These are phyloP conservation scores for Onychostoma macrolepis DNA, from an alignment of 2,113 vertebrate species.

Conservation along the genomic window DNA sequence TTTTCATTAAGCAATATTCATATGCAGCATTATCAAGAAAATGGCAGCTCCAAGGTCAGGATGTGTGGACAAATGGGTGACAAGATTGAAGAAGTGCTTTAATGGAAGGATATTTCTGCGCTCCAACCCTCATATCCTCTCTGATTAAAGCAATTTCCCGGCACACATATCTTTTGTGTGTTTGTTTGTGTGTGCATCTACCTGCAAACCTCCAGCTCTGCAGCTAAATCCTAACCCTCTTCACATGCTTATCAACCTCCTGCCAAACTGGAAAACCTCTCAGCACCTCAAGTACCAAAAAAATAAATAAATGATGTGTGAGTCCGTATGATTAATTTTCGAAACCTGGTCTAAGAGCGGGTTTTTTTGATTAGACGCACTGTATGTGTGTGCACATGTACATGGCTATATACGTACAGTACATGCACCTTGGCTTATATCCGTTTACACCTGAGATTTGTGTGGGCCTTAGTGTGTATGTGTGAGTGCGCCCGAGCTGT, in stretches of 20 bases:
- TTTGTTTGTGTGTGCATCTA: conserved; percentile 38
- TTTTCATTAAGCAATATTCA: background rate
- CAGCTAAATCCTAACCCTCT: conserved; percentile 44
- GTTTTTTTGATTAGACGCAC: conserved; percentile 20
- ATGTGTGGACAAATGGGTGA: conserved; percentile 6
- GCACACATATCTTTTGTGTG: conserved; percentile 30
- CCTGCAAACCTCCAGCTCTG: conserved; percentile 13
- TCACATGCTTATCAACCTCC: conserved; percentile 54
- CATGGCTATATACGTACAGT: background rate
- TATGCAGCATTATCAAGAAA: conserved; percentile 7
- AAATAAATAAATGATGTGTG: background rate
- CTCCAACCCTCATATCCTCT: conserved; percentile 33
- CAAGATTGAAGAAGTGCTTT: conserved; percentile 18
- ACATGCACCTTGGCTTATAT: conserved; percentile 17
- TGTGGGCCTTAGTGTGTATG: conserved; percentile 37
- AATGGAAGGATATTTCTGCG: conserved; percentile 23
- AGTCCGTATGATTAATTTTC: conserved; percentile 23
- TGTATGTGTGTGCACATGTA: conserved; percentile 44
- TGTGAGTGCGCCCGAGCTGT: conserved; percentile 34
- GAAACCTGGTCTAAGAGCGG: conserved; percentile 11
- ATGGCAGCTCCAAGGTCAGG: conserved; percentile 11
- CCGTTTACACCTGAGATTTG: conserved; percentile 35
- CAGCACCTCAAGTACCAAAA: conserved; percentile 34
- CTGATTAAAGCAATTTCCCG: conserved; percentile 49
- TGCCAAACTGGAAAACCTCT: conserved; percentile 56